Base-by-base conservation (phyloP, 1,140 invertebrate genomes). In the Drosophila yakuba region DNA sequence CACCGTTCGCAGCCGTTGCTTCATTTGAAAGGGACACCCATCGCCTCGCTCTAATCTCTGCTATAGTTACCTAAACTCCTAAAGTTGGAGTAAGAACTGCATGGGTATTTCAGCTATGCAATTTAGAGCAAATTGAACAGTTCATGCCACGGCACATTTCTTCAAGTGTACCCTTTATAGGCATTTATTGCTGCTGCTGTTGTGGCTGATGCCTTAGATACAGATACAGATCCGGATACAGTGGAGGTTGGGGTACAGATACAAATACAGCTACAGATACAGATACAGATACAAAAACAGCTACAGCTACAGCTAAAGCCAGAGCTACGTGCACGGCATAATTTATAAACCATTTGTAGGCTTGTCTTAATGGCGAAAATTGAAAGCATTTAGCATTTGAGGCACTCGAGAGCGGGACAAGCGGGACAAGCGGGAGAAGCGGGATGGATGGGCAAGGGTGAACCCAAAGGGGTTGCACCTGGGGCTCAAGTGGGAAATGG, bases 281-380 rank as follows among this genome's bases (percentile, higher is more conserved):
- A 45, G 57, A 15, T 11, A 39, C 36, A 62, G 36, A 44, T 43
- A 17, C 41, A 43, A n/a, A n/a, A n/a, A 80, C 57, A 52, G 51
- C 62, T 75, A 62, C 43, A 59, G 54, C 54, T 63, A 62, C 28
- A 44, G 15, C 57, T 50, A 56, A 17, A 61, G 58, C 62, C 20
- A 43, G 47, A 17, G 64, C 74, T 57, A 89, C 83, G 84, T 86
- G 83, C 56, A 39, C 28, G 79, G 83, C 83, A 86, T 86, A 86
- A 86, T 86, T 86, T 76, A 83, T 76, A 63, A 73, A 39, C 43
- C 56, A 73, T 83, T 89, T 89, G 80, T 83, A 89, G 83, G 83
- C 83, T 88, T 83, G 83, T 89, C 83, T 83, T 79, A 86, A 85
- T 86, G 68, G 82, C 78, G 61, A 86, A 81, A 81, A 81, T 78